These are phyloP conservation scores for Rhopalosiphum maidis DNA, from an alignment of 1,140 invertebrate genomes.

Conservation along the genomic window DNA sequence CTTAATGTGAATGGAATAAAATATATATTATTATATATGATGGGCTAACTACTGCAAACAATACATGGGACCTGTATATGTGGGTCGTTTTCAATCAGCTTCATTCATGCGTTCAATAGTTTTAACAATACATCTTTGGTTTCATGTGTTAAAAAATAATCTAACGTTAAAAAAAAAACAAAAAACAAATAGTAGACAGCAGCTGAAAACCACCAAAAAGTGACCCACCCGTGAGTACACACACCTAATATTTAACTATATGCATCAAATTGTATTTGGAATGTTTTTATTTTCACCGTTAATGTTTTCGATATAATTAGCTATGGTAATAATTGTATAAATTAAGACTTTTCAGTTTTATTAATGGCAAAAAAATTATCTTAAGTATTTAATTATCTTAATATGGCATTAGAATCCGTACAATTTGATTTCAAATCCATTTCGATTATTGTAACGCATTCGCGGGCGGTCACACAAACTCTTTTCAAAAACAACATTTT, in stretches of 20 bases:
- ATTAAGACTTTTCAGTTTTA: neutral
- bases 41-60: constrained; percentile 34
- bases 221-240: constrained; percentile 36
- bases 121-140: constrained; percentile 38
- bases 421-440: neutral
- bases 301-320: neutral
- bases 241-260: constrained; percentile 34
- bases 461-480: no score
- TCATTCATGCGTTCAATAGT: constrained; percentile 55
- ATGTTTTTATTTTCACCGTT: constrained; percentile 21
- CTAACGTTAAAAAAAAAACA: neutral
- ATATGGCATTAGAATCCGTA: neutral
- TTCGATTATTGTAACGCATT: neutral
- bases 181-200: constrained; percentile 23
- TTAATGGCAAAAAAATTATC: neutral
- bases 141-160: constrained; percentile 21
- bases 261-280: neutral
- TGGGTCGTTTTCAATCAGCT: constrained; percentile 54
- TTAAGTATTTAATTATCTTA: neutral
- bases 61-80: constrained; percentile 33
- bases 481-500: neutral
- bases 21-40: neutral
- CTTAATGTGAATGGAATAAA: neutral
- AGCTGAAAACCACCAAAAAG: neutral
- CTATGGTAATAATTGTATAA: neutral